phyloP scores from a whole-genome alignment of 2,888 invertebrate species.

The Sussaba pulchella region DNA sequence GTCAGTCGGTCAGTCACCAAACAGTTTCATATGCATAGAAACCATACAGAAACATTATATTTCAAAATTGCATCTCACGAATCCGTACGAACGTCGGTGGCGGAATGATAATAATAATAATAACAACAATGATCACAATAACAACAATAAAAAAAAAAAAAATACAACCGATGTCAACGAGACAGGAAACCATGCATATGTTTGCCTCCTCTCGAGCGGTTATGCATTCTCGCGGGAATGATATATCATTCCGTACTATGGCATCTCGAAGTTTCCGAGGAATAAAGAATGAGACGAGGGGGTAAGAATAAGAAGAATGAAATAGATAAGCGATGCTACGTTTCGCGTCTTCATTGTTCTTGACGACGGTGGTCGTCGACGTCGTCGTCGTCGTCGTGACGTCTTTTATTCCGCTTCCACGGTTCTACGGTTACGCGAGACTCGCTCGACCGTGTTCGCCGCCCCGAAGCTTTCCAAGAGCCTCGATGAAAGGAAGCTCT shows the following conservation, averaged over 20 bases:
- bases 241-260: conserved; percentile 2
- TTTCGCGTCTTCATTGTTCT: conserved; percentile 51
- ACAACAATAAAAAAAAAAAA: neutral
- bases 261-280: conserved; percentile 5
- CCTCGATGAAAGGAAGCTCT: conserved; percentile 45
- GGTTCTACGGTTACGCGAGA: conserved; percentile 32
- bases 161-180: neutral
- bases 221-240: neutral
- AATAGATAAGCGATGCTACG: conserved; percentile 33
- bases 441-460: neutral
- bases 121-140: no score
- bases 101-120: no score
- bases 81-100: no score
- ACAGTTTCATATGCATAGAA: no score
- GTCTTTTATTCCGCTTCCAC: conserved; percentile 44
- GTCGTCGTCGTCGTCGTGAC: conserved; percentile 32
- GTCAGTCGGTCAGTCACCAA: no score
- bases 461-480: conserved; percentile 44
- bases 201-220: neutral
- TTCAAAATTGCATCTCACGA: no score
- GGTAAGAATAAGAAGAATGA: conserved; percentile 28
- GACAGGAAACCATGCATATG: neutral
- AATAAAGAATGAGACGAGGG: conserved; percentile 9
- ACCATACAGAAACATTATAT: no score
- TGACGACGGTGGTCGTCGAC: neutral